phyloP scores from a whole-genome alignment of 1,140 invertebrate genomes.

The Cherax quadricarinatus region DNA sequence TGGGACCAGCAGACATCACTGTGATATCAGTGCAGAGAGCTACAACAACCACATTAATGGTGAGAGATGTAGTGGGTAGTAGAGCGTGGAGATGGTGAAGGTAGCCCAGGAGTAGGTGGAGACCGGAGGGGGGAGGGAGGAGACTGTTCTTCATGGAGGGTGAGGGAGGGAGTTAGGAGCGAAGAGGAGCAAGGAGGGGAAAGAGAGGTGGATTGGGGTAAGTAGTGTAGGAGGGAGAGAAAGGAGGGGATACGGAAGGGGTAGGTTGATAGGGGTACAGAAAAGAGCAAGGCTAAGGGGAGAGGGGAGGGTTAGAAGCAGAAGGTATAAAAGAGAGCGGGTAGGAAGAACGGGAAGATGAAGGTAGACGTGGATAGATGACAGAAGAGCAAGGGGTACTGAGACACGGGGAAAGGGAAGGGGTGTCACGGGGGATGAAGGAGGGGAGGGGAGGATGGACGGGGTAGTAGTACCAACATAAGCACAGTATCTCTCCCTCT shows the following conservation, averaged over 20 bases:
- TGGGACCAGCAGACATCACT: slow-evolving; percentile 38
- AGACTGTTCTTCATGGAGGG: not conserved
- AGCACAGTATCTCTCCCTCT: no score
- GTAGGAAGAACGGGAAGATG: not conserved
- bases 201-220: not conserved
- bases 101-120: not conserved
- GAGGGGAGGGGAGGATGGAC: not conserved
- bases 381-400: no score
- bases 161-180: not conserved
- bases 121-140: not conserved
- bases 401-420: no score
- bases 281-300: not conserved
- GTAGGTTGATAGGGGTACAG: not conserved
- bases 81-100: not conserved
- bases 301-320: not conserved
- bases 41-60: slow-evolving; percentile 18
- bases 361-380: not conserved
- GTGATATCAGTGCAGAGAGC: slow-evolving; percentile 45
- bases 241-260: not conserved
- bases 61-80: slow-evolving; percentile 23
- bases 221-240: not conserved
- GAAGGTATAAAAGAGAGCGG: not conserved
- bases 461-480: not conserved
- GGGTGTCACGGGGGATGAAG: not conserved
- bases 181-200: not conserved